phyloP scores from a whole-genome alignment of 1,140 invertebrate genomes.

The Dinoponera quadriceps region DNA sequence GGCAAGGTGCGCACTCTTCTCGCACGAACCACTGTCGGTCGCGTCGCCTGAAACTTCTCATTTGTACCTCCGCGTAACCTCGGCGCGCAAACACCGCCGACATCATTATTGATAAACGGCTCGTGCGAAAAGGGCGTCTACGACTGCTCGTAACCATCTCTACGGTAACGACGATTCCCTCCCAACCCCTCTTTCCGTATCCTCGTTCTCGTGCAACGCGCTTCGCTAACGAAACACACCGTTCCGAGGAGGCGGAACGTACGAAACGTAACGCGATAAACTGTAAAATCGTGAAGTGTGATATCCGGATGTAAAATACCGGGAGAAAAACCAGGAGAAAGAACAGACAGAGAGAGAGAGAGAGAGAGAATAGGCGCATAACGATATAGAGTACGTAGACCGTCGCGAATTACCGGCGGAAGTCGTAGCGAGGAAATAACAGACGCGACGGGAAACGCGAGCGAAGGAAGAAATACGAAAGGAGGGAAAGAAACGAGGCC shows the following conservation, averaged over 20 bases:
- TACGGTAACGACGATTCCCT: slow-evolving; percentile 15
- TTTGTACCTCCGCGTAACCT: slow-evolving; percentile 1
- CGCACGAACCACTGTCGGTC: slow-evolving; percentile 30
- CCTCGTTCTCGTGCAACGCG: not conserved
- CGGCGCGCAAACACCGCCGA: slow-evolving; percentile 10
- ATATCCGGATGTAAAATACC: slow-evolving; percentile 1
- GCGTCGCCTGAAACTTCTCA: slow-evolving; percentile 42
- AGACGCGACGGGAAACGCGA: not conserved
- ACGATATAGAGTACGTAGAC: not conserved
- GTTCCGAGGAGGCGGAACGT: slow-evolving; percentile 13
- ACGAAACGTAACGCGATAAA: slow-evolving; percentile 19
- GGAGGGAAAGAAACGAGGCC: not conserved
- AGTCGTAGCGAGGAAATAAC: not conserved
- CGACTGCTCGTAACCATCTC: slow-evolving; percentile 31
- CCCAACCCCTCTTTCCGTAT: slow-evolving; percentile 7
- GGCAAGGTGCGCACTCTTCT: slow-evolving; percentile 6
- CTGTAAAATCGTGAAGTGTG: slow-evolving; percentile 32
- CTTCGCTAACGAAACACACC: not conserved
- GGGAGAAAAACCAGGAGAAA: no score
- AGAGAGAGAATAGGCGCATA: not conserved
- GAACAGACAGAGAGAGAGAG: not conserved
- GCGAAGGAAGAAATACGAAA: no score
- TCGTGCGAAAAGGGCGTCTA: slow-evolving; percentile 37
- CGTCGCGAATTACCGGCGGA: slow-evolving; percentile 2
- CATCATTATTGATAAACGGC: slow-evolving; percentile 8